Base-by-base conservation (phyloP, 2,888 invertebrate species). In the Steromphala cineraria region DNA sequence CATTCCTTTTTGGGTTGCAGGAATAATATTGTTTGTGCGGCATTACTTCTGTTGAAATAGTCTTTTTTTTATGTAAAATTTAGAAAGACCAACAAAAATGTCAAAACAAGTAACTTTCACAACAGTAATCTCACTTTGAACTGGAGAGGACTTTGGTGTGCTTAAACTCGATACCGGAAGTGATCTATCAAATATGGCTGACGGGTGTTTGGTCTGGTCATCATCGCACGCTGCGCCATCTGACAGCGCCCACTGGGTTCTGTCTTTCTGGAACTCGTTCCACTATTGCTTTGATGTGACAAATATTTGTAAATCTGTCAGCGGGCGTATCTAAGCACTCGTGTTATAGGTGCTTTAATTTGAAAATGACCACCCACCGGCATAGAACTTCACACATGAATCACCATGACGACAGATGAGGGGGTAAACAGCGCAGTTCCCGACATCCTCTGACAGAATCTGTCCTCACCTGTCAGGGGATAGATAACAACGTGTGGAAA, bases 271-370 rank as follows among this genome's bases (percentile, higher is more conserved):
- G 21, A 62, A 62, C 62, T 28, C 62, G 28, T 62, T 62, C 28
- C 62, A 17, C 62, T 3, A 8, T 28, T 28, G 24, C 62, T 62
- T 62, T 62, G 62, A 62, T 62, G 62, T 62, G 62, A 62, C 62
- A 62, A 62, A 62, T 62, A 62, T 62, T 62, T 62, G 62, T 62
- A 62, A 62, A 62, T 62, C 62, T 62, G 62, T 62, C 62, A 62
- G 62, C 15, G 62, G 62, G 62, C 28, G 62, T 28, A 62, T 62
- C 62, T 62, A 62, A 62, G 62, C 62, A 28, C 62, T 62, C 62
- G 24, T 62, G 62, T 62, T 62, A 62, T 62, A 62, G 28, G 24
- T 62, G 62, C 28, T 62, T 62, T 62, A 62, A 62, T 62, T 62
- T 62, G 62, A 62, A 62, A 62, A 62, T 62, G 62, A 28, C 62